Evolutionary conservation across 2,888 invertebrate species (phyloP).

Genomic region (Xestia c-nigrum): DNA sequence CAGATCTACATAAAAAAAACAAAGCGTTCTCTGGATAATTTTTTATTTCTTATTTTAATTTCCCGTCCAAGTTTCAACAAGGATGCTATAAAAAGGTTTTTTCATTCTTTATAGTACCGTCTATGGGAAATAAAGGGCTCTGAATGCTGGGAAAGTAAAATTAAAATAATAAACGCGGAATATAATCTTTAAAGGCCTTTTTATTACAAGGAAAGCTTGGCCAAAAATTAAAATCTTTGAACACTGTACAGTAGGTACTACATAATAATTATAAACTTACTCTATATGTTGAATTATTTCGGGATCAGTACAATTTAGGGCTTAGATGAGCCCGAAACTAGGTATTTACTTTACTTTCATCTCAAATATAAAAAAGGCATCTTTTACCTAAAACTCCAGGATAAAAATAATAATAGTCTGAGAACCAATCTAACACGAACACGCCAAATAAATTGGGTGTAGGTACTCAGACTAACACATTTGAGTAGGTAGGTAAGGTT

Average conservation of each 20-base stretch:
- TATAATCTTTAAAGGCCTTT: conserved; percentile 32
- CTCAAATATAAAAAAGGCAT: conserved; percentile 20
- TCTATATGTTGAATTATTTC: not conserved
- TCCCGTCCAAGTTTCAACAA: conserved; percentile 36
- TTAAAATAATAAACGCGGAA: conserved; percentile 49
- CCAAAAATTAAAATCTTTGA: conserved; percentile 1
- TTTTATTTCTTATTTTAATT: conserved; percentile 50
- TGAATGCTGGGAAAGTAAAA: conserved; percentile 32
- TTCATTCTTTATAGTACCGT: conserved; percentile 26
- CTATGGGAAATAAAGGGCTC: conserved; percentile 38
- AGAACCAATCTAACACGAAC: conserved; percentile 22
- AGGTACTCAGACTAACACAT: conserved; percentile 24
- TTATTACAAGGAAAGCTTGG: conserved; percentile 3
- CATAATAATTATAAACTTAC: not conserved
- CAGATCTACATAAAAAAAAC: conserved; percentile 10
- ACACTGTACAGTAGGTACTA: not conserved
- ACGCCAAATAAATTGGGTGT: conserved; percentile 31
- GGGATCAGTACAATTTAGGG: not conserved
- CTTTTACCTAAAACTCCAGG: not conserved
- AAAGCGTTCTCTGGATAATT: not conserved
- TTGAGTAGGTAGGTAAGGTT: conserved; percentile 17
- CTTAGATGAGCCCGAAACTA: not conserved
- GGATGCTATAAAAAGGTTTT: conserved; percentile 35
- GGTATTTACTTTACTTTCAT: not conserved
- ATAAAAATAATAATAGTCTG: conserved; percentile 22